Conservation (phyloP, 2,113 vertebrate genomes). For the Meleagris gallopavo region DNA sequence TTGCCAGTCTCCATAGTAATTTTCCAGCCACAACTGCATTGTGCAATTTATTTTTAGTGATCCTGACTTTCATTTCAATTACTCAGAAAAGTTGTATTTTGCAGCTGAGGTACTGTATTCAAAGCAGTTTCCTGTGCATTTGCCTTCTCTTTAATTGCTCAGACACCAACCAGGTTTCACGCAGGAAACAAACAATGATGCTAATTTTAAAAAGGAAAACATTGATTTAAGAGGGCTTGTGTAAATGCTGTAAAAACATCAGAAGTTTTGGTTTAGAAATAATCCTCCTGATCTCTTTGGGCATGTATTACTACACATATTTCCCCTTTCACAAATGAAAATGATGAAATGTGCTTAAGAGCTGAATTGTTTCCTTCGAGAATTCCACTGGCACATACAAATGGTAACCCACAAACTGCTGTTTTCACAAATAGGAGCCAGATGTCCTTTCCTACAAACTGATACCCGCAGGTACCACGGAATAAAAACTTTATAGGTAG, state of each 20-base stretch:
- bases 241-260: background rate
- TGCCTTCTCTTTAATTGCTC: constrained; percentile 54
- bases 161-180: constrained; percentile 20
- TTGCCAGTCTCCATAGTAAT: background rate
- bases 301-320: background rate
- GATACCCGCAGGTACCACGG: background rate
- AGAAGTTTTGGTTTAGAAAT: background rate
- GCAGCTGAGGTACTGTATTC: constrained; percentile 18
- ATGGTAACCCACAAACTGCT: background rate
- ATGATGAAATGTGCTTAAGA: background rate
- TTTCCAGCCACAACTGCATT: background rate
- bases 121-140: constrained; percentile 51
- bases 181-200: constrained; percentile 23
- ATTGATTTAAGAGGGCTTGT: constrained; percentile 12
- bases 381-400: background rate
- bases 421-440: background rate
- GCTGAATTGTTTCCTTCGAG: constrained; percentile 17
- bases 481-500: background rate
- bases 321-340: background rate
- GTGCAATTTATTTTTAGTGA: constrained; percentile 3
- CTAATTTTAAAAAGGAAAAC: constrained; percentile 55
- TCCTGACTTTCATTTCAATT: constrained; percentile 11
- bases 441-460: background rate
- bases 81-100: background rate
- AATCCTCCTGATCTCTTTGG: background rate